phyloP scores from a whole-genome alignment of 2,888 invertebrate genomes.

The Molanna angustata region DNA sequence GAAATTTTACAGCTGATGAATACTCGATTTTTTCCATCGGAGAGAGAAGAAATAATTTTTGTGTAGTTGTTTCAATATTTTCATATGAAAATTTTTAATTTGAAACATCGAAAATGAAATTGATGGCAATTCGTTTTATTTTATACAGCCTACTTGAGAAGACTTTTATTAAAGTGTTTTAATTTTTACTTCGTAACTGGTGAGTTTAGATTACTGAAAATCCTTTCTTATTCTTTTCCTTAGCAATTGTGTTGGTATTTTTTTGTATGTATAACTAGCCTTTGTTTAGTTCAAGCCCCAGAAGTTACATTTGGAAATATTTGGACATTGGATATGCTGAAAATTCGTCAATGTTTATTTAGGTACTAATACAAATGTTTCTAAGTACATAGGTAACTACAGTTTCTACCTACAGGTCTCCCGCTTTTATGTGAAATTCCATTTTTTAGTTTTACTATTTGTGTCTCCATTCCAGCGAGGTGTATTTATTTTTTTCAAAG shows the following conservation, averaged over 20 bases:
- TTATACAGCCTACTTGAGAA: not conserved
- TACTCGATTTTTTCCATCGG: conserved; percentile 26
- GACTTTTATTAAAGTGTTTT: too few species aligned
- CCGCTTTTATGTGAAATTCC: too few species aligned
- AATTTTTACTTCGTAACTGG: too few species aligned
- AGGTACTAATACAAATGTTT: not conserved
- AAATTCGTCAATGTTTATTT: not conserved
- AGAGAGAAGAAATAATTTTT: not conserved
- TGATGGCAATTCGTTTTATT: not conserved
- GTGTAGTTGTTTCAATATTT: conserved; percentile 9
- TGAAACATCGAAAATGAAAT: not conserved
- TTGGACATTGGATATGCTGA: not conserved
- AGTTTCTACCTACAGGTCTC: too few species aligned
- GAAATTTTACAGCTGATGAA: conserved; percentile 52
- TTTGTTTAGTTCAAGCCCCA: too few species aligned
- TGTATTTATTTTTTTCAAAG: conserved; percentile 2
- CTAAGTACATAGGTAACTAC: too few species aligned
- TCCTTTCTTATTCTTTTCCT: too few species aligned
- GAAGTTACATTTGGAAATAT: too few species aligned
- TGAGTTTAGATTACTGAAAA: too few species aligned
- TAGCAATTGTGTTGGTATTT: too few species aligned
- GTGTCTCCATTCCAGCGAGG: not conserved
- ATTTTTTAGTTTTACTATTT: too few species aligned
- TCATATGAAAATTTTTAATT: not conserved
- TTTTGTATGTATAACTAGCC: too few species aligned